Evolutionary conservation across 2,113 vertebrate genomes (phyloP).

Genomic region (Pogonocichla stellata): DNA sequence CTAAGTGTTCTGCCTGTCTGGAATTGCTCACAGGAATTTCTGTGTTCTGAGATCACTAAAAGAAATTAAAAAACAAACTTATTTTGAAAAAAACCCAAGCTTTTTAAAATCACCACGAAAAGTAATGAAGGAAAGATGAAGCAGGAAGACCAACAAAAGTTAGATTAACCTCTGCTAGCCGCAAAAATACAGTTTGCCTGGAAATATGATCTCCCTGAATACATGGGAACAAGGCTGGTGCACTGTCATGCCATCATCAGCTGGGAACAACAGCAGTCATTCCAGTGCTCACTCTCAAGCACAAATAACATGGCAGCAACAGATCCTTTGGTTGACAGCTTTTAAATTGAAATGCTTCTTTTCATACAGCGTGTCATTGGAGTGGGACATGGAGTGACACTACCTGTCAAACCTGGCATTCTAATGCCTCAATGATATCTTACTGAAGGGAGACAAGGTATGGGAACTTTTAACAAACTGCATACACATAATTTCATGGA

Average conservation of each 20-base stretch:
- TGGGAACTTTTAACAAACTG: background rate
- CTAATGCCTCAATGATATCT: background rate
- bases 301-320: background rate
- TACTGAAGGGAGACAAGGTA: background rate
- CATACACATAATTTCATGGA: fast-evolving
- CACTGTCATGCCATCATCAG: background rate
- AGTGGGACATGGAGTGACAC: background rate
- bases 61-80: background rate
- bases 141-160: background rate
- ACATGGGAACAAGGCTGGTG: background rate
- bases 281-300: background rate
- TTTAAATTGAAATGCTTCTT: background rate
- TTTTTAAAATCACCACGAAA: background rate
- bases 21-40: background rate
- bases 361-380: background rate
- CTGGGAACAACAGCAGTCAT: background rate
- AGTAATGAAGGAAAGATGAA: background rate
- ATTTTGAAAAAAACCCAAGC: background rate
- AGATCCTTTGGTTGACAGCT: background rate
- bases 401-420: background rate
- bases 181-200: background rate
- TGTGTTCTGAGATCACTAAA: background rate
- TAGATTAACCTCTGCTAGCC: background rate
- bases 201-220: background rate
- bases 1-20: background rate